Percentiles rank a stretch among this genome's conserved stretches.
These are phyloP conservation scores for Caerostris extrusa DNA, from an alignment of 1,140 invertebrate species.

Conservation along the genomic window DNA sequence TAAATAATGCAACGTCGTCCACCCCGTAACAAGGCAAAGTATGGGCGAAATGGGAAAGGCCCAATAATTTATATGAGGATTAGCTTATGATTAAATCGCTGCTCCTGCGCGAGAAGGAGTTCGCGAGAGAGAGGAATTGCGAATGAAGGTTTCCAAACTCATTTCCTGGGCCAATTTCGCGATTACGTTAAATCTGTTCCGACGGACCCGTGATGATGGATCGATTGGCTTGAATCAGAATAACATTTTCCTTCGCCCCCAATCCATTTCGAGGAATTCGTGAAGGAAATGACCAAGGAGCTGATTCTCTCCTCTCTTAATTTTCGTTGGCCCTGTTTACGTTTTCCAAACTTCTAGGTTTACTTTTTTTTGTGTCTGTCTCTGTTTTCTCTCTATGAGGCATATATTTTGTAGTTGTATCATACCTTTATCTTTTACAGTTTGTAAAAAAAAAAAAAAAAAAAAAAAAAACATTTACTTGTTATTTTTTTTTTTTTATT, in stretches of 20 bases:
- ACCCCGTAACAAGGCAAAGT: constrained; percentile 64
- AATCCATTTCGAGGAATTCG: constrained; percentile 55
- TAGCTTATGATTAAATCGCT: constrained; percentile 75
- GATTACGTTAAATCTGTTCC: constrained; percentile 77
- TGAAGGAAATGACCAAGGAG: constrained; percentile 68
- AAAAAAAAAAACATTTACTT: no score
- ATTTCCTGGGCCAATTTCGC: constrained; percentile 77
- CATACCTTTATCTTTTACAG: no score
- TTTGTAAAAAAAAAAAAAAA: no score
- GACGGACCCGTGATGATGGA: constrained; percentile 70
- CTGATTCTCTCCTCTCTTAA: constrained; percentile 7
- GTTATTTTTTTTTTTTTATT: no score
- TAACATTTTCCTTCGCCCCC: constrained; percentile 69
- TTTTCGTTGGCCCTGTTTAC: not conserved
- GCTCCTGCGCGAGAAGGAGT: constrained; percentile 44
- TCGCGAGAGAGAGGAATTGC: constrained; percentile 64
- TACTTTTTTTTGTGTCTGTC: not conserved
- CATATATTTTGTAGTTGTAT: no score
- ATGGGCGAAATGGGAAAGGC: constrained; percentile 50
- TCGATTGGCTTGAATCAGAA: constrained; percentile 74
- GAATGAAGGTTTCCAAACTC: constrained; percentile 72
- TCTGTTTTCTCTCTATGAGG: no score
- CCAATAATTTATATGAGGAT: constrained; percentile 70
- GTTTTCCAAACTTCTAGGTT: not conserved
- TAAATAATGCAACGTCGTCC: constrained; percentile 70